Base-by-base conservation (phyloP, 2,888 invertebrate species). In the Acheta domesticus region DNA sequence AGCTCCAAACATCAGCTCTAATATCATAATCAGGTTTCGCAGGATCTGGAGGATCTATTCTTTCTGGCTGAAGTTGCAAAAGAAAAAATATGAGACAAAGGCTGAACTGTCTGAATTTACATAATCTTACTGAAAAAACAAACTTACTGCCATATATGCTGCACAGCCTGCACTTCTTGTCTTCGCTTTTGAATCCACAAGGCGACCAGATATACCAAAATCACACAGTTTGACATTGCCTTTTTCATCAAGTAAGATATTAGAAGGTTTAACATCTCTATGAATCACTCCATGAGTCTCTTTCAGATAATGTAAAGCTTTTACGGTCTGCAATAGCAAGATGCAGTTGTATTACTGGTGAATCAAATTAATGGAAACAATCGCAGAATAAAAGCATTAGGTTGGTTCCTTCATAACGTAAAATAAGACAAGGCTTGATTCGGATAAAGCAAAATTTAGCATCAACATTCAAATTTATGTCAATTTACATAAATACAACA, bases 1-100 rank as follows among this genome's bases (percentile, higher is more conserved):
- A 90, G 83, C 98, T 98, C 99, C 99, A 99, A 78, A 99, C 99
- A 89, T 99, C 99, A 23, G 99, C 99, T 84, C 99, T 91, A 86
- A 99, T 97, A 88, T 99, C 99, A 87, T 99, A 99, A 88, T 97
- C 96, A 79, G 97, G 97, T 86, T 95, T 93, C 81, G 92, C 92
- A 48, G 97, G 97, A 87, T 96, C 94, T 48, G 96, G 95, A 76
- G 95, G 95, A 87, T 98, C 97, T 87, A 99, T 98, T 84, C 99
- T 91, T 89, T 99, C 99, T 78, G 99, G 99, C 96, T 97, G 85
- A 36, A 87, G 73, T 73, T 73, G 20, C 73, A 73, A 73, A 73
- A 73, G 20, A 73, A 75, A 23, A 20, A 75, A 21, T n/a, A 21
- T 21, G 21, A 21, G 20, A 75, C 4, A 1, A 21, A 23, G 76